Evolutionary conservation across 1,140 invertebrate genomes (phyloP).

Genomic region (Mactra quadrangularis): DNA sequence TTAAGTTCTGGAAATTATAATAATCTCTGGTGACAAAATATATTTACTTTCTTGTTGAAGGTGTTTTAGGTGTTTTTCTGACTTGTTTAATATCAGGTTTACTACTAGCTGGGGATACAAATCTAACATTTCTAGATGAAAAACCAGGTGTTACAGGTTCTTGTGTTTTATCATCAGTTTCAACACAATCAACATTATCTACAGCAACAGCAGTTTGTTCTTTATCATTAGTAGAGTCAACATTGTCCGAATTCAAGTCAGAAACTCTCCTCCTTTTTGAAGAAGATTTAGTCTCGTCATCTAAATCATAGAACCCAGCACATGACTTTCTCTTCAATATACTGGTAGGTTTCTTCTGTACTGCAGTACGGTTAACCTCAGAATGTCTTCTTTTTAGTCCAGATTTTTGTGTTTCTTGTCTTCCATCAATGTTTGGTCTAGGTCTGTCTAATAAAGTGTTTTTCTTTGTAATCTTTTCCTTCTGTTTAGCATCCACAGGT

Average conservation of each 20-base stretch:
- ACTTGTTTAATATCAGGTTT: not conserved
- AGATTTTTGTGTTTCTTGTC: not conserved
- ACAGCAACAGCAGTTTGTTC: not conserved
- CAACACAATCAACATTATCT: not conserved
- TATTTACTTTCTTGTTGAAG: slow-evolving; percentile 25
- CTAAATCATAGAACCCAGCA: slow-evolving; percentile 39
- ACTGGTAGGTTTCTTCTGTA: slow-evolving; percentile 20
- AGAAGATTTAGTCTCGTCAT: not conserved
- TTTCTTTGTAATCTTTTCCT: not conserved
- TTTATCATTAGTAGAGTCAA: not conserved
- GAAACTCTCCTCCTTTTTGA: not conserved
- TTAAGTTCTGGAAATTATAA: no score
- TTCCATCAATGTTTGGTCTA: not conserved
- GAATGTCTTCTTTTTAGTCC: slow-evolving; percentile 30
- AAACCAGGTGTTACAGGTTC: slow-evolving; percentile 14
- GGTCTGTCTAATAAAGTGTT: not conserved
- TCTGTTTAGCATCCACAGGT: not conserved
- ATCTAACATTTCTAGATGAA: slow-evolving; percentile 36
- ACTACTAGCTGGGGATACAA: slow-evolving; percentile 6
- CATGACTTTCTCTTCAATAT: slow-evolving; percentile 58
- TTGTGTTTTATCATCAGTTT: not conserved
- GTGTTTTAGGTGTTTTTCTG: slow-evolving; percentile 37
- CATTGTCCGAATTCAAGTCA: not conserved
- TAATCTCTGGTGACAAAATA: no score
- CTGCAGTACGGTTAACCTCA: not conserved